Evolutionary conservation across 2,113 vertebrate species (phyloP).

Genomic region (Uria aalge): DNA sequence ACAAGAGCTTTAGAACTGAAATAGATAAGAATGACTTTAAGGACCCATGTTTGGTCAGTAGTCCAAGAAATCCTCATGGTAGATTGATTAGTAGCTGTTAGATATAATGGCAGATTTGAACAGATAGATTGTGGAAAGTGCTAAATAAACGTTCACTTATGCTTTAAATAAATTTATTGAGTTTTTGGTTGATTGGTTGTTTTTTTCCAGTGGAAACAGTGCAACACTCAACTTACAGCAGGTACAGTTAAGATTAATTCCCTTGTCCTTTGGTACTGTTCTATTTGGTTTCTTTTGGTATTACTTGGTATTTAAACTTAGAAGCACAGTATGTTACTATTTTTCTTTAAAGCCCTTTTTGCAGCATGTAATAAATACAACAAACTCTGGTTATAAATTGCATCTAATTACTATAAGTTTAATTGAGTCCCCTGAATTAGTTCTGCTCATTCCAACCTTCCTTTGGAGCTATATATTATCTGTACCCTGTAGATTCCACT

Average conservation of each 20-base stretch:
- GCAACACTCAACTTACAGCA: fast-evolving
- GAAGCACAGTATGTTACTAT: background rate
- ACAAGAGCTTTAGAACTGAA: background rate
- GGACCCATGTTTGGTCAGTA: background rate
- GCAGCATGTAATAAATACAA: background rate
- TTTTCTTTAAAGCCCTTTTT: background rate
- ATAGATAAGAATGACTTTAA: background rate
- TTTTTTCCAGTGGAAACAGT: background rate
- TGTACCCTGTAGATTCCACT: background rate
- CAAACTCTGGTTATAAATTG: background rate
- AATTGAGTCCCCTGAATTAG: background rate
- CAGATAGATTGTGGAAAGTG: background rate
- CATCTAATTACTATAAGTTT: background rate
- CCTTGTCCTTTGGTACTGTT: background rate
- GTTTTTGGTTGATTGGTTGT: background rate
- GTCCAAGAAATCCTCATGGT: background rate
- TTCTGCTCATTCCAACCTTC: background rate
- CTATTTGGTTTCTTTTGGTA: background rate
- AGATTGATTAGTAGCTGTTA: background rate
- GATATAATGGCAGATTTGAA: background rate
- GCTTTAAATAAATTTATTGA: background rate
- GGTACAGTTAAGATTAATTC: background rate
- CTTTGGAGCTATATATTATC: background rate
- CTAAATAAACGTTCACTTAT: background rate
- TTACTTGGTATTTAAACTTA: background rate